A percentile compares a stretch with the other conserved stretches of the same genome.
Conservation (phyloP, 1,140 invertebrate genomes). For the Condylostylus longicornis region DNA sequence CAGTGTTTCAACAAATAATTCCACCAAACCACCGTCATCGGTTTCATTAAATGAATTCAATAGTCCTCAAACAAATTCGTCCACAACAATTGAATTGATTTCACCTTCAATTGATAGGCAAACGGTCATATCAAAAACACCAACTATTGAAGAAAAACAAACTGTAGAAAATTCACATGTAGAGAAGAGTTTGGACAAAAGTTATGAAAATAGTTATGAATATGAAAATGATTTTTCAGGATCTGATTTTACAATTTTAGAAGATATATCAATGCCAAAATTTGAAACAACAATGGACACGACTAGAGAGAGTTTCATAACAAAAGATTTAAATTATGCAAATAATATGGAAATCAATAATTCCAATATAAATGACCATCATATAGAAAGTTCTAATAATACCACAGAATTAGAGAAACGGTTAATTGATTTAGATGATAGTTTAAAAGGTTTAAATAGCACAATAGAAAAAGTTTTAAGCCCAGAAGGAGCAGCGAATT, state of each 20-base stretch:
- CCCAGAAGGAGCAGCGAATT: background rate
- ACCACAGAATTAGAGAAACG: constrained; percentile 1
- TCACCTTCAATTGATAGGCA: no score
- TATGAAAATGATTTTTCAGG: constrained; percentile 9
- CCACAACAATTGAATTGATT: no score
- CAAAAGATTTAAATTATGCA: constrained; percentile 1
- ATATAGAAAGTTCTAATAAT: background rate
- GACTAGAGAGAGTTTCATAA: background rate
- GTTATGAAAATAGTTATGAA: no score
- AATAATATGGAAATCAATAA: background rate
- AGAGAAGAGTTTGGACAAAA: no score
- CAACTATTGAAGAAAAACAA: no score
- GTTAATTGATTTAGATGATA: constrained; percentile 1
- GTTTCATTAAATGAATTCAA: no score
- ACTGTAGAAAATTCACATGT: no score
- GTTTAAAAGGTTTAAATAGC: background rate
- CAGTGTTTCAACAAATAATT: no score
- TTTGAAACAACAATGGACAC: constrained; percentile 9
- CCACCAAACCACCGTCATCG: no score
- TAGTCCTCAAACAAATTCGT: no score
- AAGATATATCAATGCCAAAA: constrained; percentile 9
- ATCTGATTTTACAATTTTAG: constrained; percentile 3
- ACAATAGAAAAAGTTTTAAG: background rate
- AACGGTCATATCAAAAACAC: no score
- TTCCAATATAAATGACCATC: background rate